phyloP scores from a whole-genome alignment of 2,888 invertebrate genomes.

The Cylloceria caligata region DNA sequence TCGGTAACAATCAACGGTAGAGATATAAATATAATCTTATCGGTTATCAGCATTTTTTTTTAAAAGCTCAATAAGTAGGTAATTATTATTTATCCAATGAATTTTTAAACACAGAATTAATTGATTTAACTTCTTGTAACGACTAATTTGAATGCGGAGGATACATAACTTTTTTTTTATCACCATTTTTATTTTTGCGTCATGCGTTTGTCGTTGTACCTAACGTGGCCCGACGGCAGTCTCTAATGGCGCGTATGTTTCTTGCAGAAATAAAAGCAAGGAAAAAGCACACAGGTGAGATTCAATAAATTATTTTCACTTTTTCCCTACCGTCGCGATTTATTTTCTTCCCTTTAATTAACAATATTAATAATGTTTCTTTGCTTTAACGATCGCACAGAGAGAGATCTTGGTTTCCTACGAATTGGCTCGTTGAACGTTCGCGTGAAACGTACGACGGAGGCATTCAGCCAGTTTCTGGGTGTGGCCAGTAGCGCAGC shows the following conservation, averaged over 20 bases:
- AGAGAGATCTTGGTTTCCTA: constrained; percentile 95
- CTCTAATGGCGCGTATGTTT: constrained; percentile 71
- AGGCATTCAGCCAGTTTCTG: constrained; percentile 95
- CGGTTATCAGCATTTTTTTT: neutral
- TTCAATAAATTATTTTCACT: neutral
- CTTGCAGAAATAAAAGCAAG: constrained; percentile 90
- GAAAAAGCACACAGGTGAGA: constrained; percentile 90
- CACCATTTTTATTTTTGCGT: neutral
- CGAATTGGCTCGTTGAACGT: constrained; percentile 97
- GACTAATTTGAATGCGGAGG: neutral
- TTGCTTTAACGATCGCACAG: constrained; percentile 83
- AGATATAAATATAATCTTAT: neutral
- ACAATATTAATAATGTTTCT: neutral
- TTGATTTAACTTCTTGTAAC: neutral
- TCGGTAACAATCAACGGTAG: neutral
- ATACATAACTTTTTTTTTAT: neutral
- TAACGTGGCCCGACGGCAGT: constrained; percentile 41
- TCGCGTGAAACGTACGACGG: constrained; percentile 96
- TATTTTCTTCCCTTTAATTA: neutral
- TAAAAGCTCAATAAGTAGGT: neutral
- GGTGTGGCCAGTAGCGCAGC: constrained; percentile 89
- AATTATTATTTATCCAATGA: neutral
- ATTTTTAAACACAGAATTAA: neutral
- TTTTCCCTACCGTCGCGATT: neutral
- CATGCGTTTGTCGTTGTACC: neutral